phyloP scores from a whole-genome alignment of 2,113 vertebrate species.

The Notothenia coriiceps region DNA sequence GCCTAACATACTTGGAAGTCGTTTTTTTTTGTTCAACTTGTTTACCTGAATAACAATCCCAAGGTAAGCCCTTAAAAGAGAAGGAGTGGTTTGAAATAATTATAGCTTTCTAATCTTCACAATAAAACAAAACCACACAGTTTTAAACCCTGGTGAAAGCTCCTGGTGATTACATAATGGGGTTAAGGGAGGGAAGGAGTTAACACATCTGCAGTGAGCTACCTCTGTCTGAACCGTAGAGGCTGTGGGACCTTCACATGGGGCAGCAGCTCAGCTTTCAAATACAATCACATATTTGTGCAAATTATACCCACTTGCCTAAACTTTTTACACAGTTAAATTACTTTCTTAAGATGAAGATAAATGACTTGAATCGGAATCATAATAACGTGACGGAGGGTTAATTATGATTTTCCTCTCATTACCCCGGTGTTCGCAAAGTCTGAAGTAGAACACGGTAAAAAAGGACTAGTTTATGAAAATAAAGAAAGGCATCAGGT shows the following conservation, averaged over 20 bases:
- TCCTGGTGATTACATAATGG: conserved; percentile 42
- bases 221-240: conserved; percentile 57
- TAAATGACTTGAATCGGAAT: conserved; percentile 34
- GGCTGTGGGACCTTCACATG: conserved; percentile 31
- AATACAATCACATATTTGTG: conserved; percentile 53
- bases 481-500: conserved; percentile 47
- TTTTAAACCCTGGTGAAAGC: conserved; percentile 10
- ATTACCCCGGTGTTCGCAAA: conserved; percentile 10
- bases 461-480: conserved; percentile 32
- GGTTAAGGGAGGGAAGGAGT: conserved; percentile 41
- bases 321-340: conserved; percentile 16
- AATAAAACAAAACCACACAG: conserved; percentile 27
- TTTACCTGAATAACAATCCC: conserved; percentile 40
- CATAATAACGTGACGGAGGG: conserved; percentile 10
- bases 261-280: conserved; percentile 51
- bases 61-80: conserved; percentile 23
- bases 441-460: conserved; percentile 16
- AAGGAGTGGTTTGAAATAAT: background rate
- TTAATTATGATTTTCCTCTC: conserved; percentile 46
- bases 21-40: conserved; percentile 41
- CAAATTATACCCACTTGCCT: conserved; percentile 36
- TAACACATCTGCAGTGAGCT: conserved; percentile 46
- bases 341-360: conserved; percentile 48
- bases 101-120: conserved; percentile 36
- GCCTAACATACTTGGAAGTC: conserved; percentile 69